A percentile compares a stretch with the other conserved stretches of the same genome.
phyloP scores from a whole-genome alignment of 1,140 invertebrate genomes.

The Penaeus vannamei region DNA sequence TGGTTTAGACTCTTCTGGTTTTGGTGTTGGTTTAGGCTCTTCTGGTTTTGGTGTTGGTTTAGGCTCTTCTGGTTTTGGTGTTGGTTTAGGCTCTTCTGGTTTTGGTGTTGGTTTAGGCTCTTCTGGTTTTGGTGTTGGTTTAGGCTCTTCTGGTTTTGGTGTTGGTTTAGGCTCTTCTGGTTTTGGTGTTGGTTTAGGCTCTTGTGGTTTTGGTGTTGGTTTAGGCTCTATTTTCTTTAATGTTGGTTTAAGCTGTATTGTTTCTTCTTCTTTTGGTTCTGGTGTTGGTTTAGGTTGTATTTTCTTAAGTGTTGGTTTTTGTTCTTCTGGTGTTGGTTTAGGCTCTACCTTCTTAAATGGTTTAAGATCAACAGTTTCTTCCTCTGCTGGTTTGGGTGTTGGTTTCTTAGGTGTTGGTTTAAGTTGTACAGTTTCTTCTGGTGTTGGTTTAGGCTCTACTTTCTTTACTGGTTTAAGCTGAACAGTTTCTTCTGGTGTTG shows the following conservation, averaged over 20 bases:
- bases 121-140: neutral
- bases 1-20: neutral
- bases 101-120: neutral
- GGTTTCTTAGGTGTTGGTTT: constrained; percentile 17
- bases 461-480: too few species aligned
- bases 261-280: too few species aligned
- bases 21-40: constrained; percentile 42
- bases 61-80: neutral
- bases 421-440: constrained; percentile 37
- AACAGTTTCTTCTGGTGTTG: too few species aligned
- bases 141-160: too few species aligned
- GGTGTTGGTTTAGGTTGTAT: too few species aligned
- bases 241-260: too few species aligned
- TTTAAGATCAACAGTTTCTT: neutral
- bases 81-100: too few species aligned
- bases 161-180: neutral
- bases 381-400: neutral
- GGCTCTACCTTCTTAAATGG: too few species aligned
- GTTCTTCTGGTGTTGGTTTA: constrained; percentile 15
- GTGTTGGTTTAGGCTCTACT: constrained; percentile 45
- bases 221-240: constrained; percentile 17
- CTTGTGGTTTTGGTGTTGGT: constrained; percentile 43
- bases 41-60: constrained; percentile 49
- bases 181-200: constrained; percentile 21
- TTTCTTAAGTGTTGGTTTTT: too few species aligned